Evolutionary conservation across 2,113 vertebrate species (phyloP).

Genomic region (Empidonax traillii): DNA sequence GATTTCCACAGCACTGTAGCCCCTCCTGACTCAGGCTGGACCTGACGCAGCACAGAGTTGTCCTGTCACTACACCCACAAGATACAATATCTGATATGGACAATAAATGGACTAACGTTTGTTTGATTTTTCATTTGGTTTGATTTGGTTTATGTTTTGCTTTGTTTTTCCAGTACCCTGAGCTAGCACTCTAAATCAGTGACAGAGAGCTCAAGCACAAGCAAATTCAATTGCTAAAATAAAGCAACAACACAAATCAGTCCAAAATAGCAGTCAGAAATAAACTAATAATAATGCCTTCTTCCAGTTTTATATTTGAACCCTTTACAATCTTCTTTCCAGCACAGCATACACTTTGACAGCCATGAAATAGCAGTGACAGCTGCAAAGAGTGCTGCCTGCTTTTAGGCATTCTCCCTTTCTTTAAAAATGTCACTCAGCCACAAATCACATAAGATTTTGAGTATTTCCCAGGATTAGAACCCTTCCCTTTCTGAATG

Average conservation of each 20-base stretch:
- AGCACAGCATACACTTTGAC: neutral
- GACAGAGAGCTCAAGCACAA: neutral
- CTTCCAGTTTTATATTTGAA: neutral
- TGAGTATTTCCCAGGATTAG: neutral
- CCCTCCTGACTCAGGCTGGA: neutral
- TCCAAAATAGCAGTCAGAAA: neutral
- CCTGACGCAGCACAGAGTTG: neutral
- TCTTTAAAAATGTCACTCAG: neutral
- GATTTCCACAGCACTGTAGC: neutral
- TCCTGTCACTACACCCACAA: neutral
- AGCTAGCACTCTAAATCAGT: neutral
- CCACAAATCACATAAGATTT: neutral
- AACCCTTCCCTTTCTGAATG: neutral
- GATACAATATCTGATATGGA: neutral
- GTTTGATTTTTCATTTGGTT: neutral
- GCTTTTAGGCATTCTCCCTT: neutral
- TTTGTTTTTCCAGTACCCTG: neutral
- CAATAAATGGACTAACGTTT: neutral
- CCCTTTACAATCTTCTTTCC: neutral
- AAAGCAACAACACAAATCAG: neutral
- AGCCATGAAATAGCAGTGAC: neutral
- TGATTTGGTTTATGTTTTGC: neutral
- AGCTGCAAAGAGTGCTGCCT: neutral
- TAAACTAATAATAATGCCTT: neutral
- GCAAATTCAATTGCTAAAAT: neutral